Conservation (phyloP, 37 sponge, comb jelly and placozoan genomes). For the Bolinopsis microptera region DNA sequence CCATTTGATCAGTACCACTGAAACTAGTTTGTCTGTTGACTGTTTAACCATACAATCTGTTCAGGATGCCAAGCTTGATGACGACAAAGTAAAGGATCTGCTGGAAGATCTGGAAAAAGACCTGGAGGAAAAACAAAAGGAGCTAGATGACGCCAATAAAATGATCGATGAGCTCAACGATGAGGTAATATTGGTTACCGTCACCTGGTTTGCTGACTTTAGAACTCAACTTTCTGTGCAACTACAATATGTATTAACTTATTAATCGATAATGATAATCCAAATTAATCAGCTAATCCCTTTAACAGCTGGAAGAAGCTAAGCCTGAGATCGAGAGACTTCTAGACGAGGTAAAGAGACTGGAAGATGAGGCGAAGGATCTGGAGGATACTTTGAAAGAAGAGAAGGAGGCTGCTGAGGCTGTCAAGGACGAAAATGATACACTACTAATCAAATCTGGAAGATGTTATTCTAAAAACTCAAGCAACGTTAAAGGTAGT, state of each 20-base stretch:
- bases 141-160: neutral
- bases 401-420: constrained; percentile 3
- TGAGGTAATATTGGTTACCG: neutral
- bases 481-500: no score
- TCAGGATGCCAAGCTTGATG: neutral
- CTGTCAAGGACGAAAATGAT: neutral
- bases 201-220: no score
- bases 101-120: constrained; percentile 3
- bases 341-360: neutral
- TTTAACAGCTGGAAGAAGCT: neutral
- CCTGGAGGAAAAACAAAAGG: neutral
- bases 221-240: no score
- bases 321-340: neutral
- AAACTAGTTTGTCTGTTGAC: neutral
- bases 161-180: neutral
- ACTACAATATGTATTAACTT: no score
- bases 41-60: neutral
- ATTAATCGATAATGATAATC: no score
- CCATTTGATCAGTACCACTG: no score
- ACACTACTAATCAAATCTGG: no score
- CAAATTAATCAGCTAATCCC: no score
- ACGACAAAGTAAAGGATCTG: neutral
- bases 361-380: neutral
- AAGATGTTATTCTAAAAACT: no score
- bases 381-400: constrained; percentile 40